A percentile compares a stretch with the other conserved stretches of the same genome.
phyloP scores from a whole-genome alignment of 2,888 invertebrate genomes.

The Cosmia pyralina region DNA sequence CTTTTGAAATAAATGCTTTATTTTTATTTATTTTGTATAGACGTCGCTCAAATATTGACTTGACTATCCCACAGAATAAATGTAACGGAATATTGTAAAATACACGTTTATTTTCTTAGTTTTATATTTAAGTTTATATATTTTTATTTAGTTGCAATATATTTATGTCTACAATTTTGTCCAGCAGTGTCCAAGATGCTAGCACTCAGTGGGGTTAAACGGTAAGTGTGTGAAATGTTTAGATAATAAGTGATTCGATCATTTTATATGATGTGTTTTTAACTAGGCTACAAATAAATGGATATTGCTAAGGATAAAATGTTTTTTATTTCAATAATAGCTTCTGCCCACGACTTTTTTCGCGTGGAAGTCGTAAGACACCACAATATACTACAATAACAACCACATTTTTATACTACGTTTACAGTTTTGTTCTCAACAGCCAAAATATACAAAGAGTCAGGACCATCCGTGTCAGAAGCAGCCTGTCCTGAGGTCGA shows the following conservation, averaged over 20 bases:
- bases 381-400: no score
- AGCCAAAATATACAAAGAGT: no score
- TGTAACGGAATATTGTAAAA: slow-evolving; percentile 22
- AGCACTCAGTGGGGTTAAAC: slow-evolving; percentile 56
- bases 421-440: no score
- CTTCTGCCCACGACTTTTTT: no score
- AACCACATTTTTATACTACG: no score
- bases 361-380: no score
- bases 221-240: slow-evolving; percentile 63
- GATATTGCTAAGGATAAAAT: slow-evolving; percentile 58
- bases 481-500: no score
- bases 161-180: slow-evolving; percentile 37
- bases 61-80: slow-evolving; percentile 1
- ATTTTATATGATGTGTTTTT: slow-evolving; percentile 73
- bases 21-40: background rate
- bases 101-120: slow-evolving; percentile 1
- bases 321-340: slow-evolving; percentile 23
- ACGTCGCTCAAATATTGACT: background rate
- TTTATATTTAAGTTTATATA: slow-evolving; percentile 26
- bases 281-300: slow-evolving; percentile 66
- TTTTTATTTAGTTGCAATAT: slow-evolving; percentile 18
- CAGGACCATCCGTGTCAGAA: no score
- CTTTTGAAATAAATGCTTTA: background rate
- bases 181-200: slow-evolving; percentile 62
- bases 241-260: slow-evolving; percentile 65